Conservation (phyloP, 1,140 invertebrate species). For the Bombus huntii region DNA sequence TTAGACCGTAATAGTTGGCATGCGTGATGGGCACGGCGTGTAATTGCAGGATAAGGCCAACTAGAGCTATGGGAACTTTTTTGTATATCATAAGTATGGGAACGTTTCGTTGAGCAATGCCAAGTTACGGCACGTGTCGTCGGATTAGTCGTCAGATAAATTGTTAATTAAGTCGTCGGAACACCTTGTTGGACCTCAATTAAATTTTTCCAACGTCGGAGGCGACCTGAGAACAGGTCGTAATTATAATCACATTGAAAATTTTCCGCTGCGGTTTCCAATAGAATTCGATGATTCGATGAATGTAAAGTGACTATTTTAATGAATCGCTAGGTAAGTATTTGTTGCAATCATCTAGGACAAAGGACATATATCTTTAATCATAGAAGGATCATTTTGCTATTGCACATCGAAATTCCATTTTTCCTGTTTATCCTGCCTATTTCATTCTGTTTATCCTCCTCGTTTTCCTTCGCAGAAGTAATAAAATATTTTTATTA, state of each 20-base stretch:
- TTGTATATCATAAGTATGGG: constrained; percentile 61
- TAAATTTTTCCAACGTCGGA: constrained; percentile 17
- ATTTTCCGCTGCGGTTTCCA: neutral
- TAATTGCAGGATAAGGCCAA: constrained; percentile 62
- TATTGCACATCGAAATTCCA: neutral
- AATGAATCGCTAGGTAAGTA: no score
- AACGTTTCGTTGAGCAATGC: constrained; percentile 31
- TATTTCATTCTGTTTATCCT: no score
- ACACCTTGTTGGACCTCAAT: neutral
- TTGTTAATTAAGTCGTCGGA: neutral
- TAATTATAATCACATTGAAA: neutral
- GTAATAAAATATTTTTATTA: no score
- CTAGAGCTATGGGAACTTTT: constrained; percentile 57
- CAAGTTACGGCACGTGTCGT: constrained; percentile 43
- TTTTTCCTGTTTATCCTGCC: neutral
- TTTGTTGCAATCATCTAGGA: neutral
- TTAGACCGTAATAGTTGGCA: constrained; percentile 52
- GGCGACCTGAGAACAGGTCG: neutral
- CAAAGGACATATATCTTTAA: no score
- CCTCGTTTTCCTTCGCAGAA: no score
- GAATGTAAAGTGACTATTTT: no score
- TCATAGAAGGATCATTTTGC: no score
- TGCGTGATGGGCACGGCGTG: constrained; percentile 39
- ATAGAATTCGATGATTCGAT: no score
- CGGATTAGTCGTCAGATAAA: constrained; percentile 5